phyloP scores from a whole-genome alignment of 1,140 invertebrate species.

The Bombus terrestris region DNA sequence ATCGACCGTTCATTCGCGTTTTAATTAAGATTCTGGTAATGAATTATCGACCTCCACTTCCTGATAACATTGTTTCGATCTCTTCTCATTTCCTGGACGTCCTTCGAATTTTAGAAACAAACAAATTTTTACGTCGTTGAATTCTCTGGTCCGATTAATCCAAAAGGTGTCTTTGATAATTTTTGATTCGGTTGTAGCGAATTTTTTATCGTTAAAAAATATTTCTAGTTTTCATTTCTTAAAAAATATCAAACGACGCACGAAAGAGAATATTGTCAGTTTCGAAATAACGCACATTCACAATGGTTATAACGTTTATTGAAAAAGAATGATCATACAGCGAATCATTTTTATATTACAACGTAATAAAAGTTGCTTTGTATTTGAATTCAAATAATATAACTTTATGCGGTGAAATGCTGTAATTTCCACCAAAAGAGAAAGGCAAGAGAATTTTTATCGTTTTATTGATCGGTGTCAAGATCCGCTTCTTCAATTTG shows the following conservation, averaged over 20 bases:
- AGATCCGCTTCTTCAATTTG: constrained; percentile 67
- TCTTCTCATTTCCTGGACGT: background rate
- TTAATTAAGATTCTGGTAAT: constrained; percentile 11
- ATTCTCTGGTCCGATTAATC: background rate
- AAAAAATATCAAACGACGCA: no score
- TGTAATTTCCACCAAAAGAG: background rate
- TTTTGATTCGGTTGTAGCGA: no score
- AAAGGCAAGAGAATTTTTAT: background rate
- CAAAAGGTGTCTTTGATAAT: no score
- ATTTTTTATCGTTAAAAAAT: no score
- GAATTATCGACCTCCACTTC: background rate
- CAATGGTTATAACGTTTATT: no score
- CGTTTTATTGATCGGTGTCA: constrained; percentile 62
- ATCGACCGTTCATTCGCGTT: background rate
- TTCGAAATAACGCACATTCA: background rate
- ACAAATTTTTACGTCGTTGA: no score
- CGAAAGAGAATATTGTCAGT: no score
- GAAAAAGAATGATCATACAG: no score
- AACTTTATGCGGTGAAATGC: no score
- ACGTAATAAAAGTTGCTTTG: background rate
- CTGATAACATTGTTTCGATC: background rate
- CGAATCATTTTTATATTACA: no score
- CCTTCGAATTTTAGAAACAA: background rate
- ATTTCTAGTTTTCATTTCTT: no score
- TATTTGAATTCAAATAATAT: background rate